These are phyloP conservation scores for Epinotia demarniana DNA, from an alignment of 2,888 invertebrate species.

Conservation along the genomic window DNA sequence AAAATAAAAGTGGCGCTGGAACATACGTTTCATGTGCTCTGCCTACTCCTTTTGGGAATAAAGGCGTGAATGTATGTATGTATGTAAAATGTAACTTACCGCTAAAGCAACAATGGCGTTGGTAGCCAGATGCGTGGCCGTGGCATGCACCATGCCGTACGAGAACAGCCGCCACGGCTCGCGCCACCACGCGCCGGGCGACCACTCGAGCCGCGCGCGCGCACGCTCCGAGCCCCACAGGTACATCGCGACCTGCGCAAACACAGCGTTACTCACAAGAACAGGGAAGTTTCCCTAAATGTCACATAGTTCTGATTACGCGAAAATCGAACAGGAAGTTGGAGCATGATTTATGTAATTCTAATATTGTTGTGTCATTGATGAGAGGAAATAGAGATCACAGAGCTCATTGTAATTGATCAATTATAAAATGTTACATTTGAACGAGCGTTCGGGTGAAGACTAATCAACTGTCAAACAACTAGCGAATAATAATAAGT, in stretches of 20 bases:
- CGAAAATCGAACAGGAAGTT: neutral
- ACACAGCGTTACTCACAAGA: neutral
- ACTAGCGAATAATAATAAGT: too few relatives aligned
- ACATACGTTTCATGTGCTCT: too few relatives aligned
- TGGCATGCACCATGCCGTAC: conserved; percentile 92
- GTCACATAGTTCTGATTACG: too few relatives aligned
- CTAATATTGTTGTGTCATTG: too few relatives aligned
- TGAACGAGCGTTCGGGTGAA: too few relatives aligned
- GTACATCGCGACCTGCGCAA: conserved; percentile 63
- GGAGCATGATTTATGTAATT: neutral
- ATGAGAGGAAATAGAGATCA: too few relatives aligned
- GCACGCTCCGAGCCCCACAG: conserved; percentile 56
- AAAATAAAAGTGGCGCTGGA: too few relatives aligned
- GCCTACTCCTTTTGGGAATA: too few relatives aligned
- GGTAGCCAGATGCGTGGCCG: conserved; percentile 89
- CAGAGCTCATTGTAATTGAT: too few relatives aligned
- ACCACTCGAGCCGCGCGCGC: conserved; percentile 67
- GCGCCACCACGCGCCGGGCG: conserved; percentile 78
- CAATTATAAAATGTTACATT: too few relatives aligned
- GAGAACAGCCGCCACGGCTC: conserved; percentile 92
- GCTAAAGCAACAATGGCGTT: conserved; percentile 84
- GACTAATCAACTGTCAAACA: too few relatives aligned
- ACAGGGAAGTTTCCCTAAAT: neutral
- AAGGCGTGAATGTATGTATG: too few relatives aligned
- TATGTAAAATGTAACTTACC: conserved; percentile 57